A percentile compares a stretch with the other conserved stretches of the same genome.
Conservation (phyloP, 2,888 invertebrate genomes). For the Heteromyza rotundicornis region DNA sequence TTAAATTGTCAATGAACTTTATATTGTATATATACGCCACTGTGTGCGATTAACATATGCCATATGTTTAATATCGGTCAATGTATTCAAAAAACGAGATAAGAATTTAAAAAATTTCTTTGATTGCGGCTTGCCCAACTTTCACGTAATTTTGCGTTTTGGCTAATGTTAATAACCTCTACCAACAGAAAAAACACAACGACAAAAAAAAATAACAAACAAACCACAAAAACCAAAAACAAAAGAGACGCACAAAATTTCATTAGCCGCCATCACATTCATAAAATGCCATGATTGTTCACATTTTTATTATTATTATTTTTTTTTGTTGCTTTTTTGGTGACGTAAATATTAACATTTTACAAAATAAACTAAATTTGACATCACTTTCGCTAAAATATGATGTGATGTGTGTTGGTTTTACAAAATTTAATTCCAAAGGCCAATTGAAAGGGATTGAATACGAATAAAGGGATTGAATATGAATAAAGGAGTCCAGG, state of each 20-base stretch:
- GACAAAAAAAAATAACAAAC: slow-evolving; percentile 2
- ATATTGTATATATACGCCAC: no score
- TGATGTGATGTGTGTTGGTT: no score
- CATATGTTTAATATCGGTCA: slow-evolving; percentile 56
- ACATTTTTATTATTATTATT: neutral
- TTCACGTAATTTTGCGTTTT: slow-evolving; percentile 49
- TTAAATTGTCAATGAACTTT: slow-evolving; percentile 38
- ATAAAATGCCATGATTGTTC: neutral
- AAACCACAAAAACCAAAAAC: slow-evolving; percentile 9
- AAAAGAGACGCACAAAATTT: neutral
- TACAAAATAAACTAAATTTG: neutral
- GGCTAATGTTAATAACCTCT: slow-evolving; percentile 16
- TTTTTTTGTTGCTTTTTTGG: neutral
- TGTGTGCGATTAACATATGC: slow-evolving; percentile 29
- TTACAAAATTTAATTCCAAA: no score
- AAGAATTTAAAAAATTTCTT: slow-evolving; percentile 51
- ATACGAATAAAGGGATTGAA: no score
- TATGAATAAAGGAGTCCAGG: no score
- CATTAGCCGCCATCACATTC: neutral
- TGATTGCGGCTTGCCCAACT: slow-evolving; percentile 53
- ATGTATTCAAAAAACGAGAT: slow-evolving; percentile 51
- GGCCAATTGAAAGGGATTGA: no score
- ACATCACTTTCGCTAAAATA: neutral
- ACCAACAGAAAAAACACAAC: neutral
- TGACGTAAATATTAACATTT: neutral